A percentile compares a stretch with the other conserved stretches of the same genome.
Conservation (phyloP, 2,888 invertebrate genomes). For the Limnephilus rhombicus region DNA sequence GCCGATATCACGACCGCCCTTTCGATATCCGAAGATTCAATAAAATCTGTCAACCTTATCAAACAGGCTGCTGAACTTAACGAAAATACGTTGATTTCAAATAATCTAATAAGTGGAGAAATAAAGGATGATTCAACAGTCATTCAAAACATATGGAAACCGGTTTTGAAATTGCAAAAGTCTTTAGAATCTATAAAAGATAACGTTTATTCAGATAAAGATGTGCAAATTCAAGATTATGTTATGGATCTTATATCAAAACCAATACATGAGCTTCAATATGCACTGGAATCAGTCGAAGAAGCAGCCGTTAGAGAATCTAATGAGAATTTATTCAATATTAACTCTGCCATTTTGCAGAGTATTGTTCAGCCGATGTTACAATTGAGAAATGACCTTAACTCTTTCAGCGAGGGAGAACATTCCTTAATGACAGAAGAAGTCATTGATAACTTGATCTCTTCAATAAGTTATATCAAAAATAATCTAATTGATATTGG, state of each 20-base stretch:
- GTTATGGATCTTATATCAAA: constrained; percentile 67
- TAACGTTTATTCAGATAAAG: constrained; percentile 59
- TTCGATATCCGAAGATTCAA: constrained; percentile 77
- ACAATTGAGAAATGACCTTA: constrained; percentile 80
- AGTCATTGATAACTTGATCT: constrained; percentile 74
- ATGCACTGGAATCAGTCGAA: constrained; percentile 75
- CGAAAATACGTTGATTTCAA: constrained; percentile 43
- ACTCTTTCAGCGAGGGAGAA: constrained; percentile 72
- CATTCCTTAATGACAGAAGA: constrained; percentile 72
- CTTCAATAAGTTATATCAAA: constrained; percentile 80
- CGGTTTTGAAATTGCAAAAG: constrained; percentile 64
- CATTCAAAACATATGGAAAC: constrained; percentile 65
- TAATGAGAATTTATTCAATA: constrained; percentile 70
- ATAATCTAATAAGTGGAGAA: constrained; percentile 29
- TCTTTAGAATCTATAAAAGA: constrained; percentile 64
- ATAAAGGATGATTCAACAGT: constrained; percentile 59
- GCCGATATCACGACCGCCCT: constrained; percentile 76
- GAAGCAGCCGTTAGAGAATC: constrained; percentile 78
- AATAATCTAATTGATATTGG: constrained; percentile 75
- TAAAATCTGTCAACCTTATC: constrained; percentile 74
- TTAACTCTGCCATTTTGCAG: constrained; percentile 81
- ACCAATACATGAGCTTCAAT: constrained; percentile 76
- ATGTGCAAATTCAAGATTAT: constrained; percentile 61
- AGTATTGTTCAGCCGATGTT: constrained; percentile 81
- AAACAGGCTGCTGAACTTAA: constrained; percentile 71